A percentile compares a stretch with the other conserved stretches of the same genome.
Evolutionary conservation across 2,888 invertebrate species (phyloP).

Genomic region (Deilephila elpenor): DNA sequence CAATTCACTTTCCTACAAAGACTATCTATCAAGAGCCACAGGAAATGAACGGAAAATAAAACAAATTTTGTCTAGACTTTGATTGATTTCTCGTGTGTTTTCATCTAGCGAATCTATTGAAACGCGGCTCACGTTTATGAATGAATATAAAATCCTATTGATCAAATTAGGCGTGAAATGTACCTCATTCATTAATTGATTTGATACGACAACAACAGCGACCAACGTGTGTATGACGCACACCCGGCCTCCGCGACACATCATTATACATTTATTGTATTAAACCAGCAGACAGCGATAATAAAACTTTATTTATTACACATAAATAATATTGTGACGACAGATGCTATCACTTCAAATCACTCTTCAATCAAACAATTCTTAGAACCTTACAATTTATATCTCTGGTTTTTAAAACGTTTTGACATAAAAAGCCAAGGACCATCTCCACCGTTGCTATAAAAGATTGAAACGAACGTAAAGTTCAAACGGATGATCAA

Average conservation of each 20-base stretch:
- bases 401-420: not conserved
- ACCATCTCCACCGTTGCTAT: not conserved
- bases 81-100: not conserved
- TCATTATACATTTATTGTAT: conserved; percentile 20
- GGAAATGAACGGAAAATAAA: not conserved
- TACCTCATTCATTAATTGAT: conserved; percentile 41
- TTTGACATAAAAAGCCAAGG: not conserved
- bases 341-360: conserved; percentile 19
- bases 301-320: conserved; percentile 29
- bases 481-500: not conserved
- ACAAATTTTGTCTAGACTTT: not conserved
- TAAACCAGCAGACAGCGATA: conserved; percentile 23
- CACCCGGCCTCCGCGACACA: not conserved
- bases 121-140: conserved; percentile 1
- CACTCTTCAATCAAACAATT: not conserved
- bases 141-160: conserved; percentile 30
- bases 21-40: not conserved
- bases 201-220: conserved; percentile 31
- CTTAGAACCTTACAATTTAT: not conserved
- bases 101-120: not conserved
- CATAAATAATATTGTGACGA: conserved; percentile 19
- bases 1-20: not conserved
- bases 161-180: conserved; percentile 40
- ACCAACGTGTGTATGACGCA: conserved; percentile 45
- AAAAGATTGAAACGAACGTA: not conserved